phyloP scores from a whole-genome alignment of 2,113 vertebrate species.

The Spheniscus mendiculus region DNA sequence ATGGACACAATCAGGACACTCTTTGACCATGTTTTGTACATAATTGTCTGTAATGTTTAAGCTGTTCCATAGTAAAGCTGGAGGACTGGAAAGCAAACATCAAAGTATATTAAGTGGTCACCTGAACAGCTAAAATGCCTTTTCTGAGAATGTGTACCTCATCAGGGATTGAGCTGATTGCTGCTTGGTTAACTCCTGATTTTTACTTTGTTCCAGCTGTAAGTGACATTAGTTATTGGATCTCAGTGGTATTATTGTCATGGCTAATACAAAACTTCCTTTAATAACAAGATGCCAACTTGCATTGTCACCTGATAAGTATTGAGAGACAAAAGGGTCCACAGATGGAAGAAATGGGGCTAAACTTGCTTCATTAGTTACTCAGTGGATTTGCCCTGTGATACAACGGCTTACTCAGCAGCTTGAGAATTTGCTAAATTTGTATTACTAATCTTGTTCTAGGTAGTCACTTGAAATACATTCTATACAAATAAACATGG shows the following conservation, averaged over 20 bases:
- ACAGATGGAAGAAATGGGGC: background rate
- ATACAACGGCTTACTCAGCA: background rate
- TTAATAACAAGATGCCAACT: background rate
- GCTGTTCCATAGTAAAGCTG: background rate
- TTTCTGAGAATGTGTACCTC: background rate
- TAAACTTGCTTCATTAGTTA: slow-evolving; percentile 23
- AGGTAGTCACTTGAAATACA: slow-evolving; percentile 56
- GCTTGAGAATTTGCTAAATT: slow-evolving; percentile 52
- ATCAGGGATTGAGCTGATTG: background rate
- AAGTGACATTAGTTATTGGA: background rate
- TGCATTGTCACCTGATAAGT: background rate
- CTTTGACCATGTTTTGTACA: background rate
- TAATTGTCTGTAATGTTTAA: background rate
- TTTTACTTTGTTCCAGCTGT: background rate
- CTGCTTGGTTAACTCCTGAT: background rate
- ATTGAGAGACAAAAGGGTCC: background rate
- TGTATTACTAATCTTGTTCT: slow-evolving; percentile 29
- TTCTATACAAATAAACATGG: slow-evolving; percentile 41
- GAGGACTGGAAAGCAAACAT: background rate
- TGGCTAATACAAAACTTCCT: background rate
- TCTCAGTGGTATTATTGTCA: background rate
- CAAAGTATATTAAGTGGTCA: background rate
- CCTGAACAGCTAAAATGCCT: background rate
- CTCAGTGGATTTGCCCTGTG: background rate
- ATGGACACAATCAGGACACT: background rate